A percentile compares a stretch with the other conserved stretches of the same genome.
Evolutionary conservation across 1,140 invertebrate genomes (phyloP).

Genomic region (Kradibia gibbosae): DNA sequence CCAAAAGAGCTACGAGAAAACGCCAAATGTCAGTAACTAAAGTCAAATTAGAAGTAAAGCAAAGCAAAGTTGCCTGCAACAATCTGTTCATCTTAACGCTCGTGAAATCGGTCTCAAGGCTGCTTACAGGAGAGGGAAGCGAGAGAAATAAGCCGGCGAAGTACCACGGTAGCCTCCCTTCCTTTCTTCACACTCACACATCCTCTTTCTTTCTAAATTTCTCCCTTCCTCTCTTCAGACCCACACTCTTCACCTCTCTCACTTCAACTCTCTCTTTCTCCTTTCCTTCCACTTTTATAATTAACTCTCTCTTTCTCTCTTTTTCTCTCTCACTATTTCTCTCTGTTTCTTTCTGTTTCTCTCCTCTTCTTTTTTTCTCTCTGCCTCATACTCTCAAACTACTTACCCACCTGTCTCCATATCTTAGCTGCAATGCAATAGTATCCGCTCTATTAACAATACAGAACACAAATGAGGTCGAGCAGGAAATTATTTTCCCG

Average conservation of each 20-base stretch:
- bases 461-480: neutral
- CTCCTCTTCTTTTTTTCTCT: too few species aligned
- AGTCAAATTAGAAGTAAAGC: neutral
- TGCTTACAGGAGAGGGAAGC: conserved; percentile 47
- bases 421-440: too few species aligned
- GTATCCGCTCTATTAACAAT: neutral
- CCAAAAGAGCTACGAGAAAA: conserved; percentile 4
- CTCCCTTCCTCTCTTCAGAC: too few species aligned
- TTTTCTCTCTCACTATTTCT: too few species aligned
- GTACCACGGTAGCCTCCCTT: conserved; percentile 25
- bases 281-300: neutral
- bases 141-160: conserved; percentile 35
- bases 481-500: conserved; percentile 9
- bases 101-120: conserved; percentile 44
- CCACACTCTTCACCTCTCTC: neutral
- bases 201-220: too few species aligned
- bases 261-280: neutral
- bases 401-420: too few species aligned
- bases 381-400: neutral
- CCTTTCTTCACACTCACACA: too few species aligned
- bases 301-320: neutral
- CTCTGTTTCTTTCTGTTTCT: too few species aligned
- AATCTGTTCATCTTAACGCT: neutral
- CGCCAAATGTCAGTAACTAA: too few species aligned
- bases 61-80: neutral